These are phyloP conservation scores for Oligia fasciuncula DNA, from an alignment of 2,888 invertebrate genomes.

Conservation along the genomic window DNA sequence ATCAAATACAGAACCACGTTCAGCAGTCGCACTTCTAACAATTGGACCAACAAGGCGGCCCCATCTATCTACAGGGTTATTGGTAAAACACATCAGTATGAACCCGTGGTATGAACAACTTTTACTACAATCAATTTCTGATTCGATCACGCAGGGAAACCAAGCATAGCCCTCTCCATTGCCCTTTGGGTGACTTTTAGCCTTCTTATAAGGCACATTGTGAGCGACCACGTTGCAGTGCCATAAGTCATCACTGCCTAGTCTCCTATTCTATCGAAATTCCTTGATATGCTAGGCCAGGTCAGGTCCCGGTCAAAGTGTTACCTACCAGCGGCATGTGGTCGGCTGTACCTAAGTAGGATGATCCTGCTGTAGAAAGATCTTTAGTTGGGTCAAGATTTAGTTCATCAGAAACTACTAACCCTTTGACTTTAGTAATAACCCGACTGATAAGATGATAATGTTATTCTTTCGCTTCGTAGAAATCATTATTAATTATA, in stretches of 20 bases:
- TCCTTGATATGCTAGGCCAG: too few species aligned
- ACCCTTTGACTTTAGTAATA: not conserved
- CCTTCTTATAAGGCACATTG: too few species aligned
- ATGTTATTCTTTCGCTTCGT: constrained; percentile 25
- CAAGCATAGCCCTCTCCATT: too few species aligned
- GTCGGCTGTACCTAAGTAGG: not conserved
- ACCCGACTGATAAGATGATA: constrained; percentile 16
- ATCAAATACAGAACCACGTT: not conserved
- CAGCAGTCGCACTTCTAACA: not conserved
- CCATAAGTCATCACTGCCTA: too few species aligned
- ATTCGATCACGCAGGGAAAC: too few species aligned
- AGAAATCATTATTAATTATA: constrained; percentile 17
- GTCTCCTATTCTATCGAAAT: too few species aligned
- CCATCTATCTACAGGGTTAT: too few species aligned
- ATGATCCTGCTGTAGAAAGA: not conserved
- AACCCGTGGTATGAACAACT: too few species aligned
- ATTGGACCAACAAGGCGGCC: not conserved
- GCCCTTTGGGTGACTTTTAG: too few species aligned
- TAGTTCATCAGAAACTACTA: not conserved
- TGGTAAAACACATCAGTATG: too few species aligned
- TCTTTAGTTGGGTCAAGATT: not conserved
- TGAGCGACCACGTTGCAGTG: too few species aligned
- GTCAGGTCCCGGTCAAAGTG: not conserved
- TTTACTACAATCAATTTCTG: too few species aligned
- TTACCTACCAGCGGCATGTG: not conserved